Evolutionary conservation across 2,888 invertebrate genomes (phyloP), one percentile per base, ranked within the genome.

Genomic region (Nephrotoma guestfalica): DNA sequence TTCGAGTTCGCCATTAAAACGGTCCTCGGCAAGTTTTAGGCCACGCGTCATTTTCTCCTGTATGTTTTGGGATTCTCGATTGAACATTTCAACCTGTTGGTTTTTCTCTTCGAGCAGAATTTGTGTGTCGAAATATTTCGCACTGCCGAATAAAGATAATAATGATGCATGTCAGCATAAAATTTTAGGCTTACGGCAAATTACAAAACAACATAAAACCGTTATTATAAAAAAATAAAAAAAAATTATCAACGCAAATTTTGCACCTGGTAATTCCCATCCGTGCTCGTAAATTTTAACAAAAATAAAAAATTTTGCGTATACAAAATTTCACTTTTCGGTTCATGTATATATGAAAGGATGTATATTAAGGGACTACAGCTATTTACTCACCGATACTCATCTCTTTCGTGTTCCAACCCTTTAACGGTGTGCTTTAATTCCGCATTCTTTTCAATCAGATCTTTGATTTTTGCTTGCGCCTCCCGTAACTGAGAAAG

Each of bases 1-100:
- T n/a, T 85, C 87, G 7, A 88, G 45, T 87, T 88, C 87, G 30
- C 87, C 88, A 84, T 88, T 88, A 86, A 87, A 86, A 11, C 87
- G 86, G 42, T 88, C 87, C 43, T 87, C 87, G 11, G 86, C 86
- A 11, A 87, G 15, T 41, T 87, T 85, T 41, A 87, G 41, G 9
- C 86, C 87, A 6, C 30, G 51, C 51, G 86, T 86, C 11, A 71
- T 71, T 71, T 71, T 71, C 7, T 71, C 30, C 9, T 71, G 71
- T 30, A 71, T 71, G 30, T 71, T 71, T 71, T 71, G 71, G 18
- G 71, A 4, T 18, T 71, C 71, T 7, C 71, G 71, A 71, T 30
- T 71, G 30, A n/a, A 30, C 18, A 4, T 71, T 9, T 71, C 71
- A 11, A 71, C 71, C 13, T 30, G 30, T 7, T 13, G 9, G 9